Conservation (phyloP, 1,140 invertebrate genomes). For the Leucophenga varia region DNA sequence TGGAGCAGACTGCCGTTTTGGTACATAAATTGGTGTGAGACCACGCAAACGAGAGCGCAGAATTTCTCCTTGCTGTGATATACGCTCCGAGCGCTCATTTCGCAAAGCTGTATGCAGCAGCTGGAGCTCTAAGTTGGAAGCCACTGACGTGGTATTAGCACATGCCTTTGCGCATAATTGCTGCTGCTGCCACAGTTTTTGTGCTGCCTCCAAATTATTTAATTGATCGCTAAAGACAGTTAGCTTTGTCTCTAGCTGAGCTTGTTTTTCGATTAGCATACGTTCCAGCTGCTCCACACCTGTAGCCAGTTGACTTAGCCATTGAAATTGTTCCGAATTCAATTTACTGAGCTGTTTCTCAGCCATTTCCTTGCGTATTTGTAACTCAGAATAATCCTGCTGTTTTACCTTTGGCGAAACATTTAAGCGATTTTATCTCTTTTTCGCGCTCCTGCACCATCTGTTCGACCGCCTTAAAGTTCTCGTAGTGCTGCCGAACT, state of each 20-base stretch:
- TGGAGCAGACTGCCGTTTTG: constrained; percentile 10
- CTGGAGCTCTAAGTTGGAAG: constrained; percentile 32
- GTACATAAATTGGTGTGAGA: constrained; percentile 40
- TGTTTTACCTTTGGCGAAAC: constrained; percentile 83
- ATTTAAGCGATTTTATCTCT: constrained; percentile 83
- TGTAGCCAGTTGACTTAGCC: constrained; percentile 29
- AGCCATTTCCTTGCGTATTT: constrained; percentile 84
- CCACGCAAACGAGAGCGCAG: constrained; percentile 24
- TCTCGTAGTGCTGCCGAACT: constrained; percentile 84
- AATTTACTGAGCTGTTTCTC: constrained; percentile 87
- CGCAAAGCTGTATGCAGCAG: constrained; percentile 36
- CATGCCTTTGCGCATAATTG: constrained; percentile 28
- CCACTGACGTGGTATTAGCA: constrained; percentile 28
- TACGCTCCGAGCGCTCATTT: constrained; percentile 30
- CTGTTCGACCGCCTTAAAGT: constrained; percentile 80
- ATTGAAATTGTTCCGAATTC: constrained; percentile 74
- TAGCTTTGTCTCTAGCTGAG: constrained; percentile 25
- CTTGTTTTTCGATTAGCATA: constrained; percentile 29
- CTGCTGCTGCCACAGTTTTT: constrained; percentile 32
- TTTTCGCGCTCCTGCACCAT: constrained; percentile 84
- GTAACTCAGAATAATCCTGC: constrained; percentile 92
- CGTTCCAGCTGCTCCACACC: constrained; percentile 39
- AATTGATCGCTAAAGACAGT: constrained; percentile 30
- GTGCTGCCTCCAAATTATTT: constrained; percentile 22
- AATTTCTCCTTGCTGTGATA: constrained; percentile 23